These are phyloP conservation scores for Heteromormyrus szaboi DNA, from an alignment of 2,797 vertebrate species.

Conservation along the genomic window DNA sequence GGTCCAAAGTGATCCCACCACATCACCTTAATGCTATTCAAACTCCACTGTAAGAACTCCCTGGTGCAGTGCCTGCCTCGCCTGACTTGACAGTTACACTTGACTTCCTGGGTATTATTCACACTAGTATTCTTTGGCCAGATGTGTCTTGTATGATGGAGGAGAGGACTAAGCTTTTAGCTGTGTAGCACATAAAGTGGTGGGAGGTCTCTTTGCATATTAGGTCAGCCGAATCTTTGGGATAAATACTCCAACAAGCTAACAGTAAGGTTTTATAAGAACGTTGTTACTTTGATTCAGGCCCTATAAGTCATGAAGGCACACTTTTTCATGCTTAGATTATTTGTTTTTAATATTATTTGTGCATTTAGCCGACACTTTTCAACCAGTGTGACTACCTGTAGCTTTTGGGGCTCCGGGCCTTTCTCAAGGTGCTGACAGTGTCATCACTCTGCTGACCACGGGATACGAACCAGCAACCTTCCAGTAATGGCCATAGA, in stretches of 20 bases:
- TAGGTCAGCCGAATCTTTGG: background rate
- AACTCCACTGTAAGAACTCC: background rate
- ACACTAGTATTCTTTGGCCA: background rate
- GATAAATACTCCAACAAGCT: background rate
- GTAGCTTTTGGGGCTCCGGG: background rate
- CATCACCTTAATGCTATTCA: background rate
- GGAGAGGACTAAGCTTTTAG: background rate
- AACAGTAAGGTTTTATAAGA: background rate
- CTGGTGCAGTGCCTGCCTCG: background rate
- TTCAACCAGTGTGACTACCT: background rate
- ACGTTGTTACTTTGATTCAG: background rate
- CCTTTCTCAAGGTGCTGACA: background rate
- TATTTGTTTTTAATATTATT: background rate
- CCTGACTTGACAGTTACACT: background rate
- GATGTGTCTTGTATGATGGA: background rate
- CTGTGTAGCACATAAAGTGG: background rate
- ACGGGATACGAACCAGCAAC: background rate
- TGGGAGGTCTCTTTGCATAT: background rate
- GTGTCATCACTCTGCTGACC: background rate
- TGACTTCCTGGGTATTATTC: background rate
- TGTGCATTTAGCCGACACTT: background rate
- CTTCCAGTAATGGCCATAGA: background rate
- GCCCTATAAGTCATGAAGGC: background rate
- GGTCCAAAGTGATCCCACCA: background rate
- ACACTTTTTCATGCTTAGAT: background rate